Evolutionary conservation across 1,140 invertebrate species (phyloP).

Genomic region (honey bee (Apis mellifera)): DNA sequence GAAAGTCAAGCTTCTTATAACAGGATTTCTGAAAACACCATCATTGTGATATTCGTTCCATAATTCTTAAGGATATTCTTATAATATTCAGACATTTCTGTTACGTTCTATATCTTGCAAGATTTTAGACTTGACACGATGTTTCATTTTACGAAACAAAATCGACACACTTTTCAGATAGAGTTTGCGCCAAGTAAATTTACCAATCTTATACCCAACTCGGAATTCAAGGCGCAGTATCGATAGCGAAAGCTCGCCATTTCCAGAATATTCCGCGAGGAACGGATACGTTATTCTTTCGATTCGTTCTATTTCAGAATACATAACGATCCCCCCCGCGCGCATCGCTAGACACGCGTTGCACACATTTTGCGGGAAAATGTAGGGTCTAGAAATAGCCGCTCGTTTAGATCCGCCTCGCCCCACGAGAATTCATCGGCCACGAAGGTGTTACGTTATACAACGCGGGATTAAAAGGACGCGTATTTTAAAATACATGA

Average conservation of each 20-base stretch:
- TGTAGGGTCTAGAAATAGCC: constrained; percentile 35
- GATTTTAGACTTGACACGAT: too few relatives aligned
- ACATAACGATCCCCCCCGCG: constrained; percentile 22
- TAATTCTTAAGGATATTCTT: too few relatives aligned
- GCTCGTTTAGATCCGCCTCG: constrained; percentile 20
- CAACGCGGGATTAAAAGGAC: neutral
- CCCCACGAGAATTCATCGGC: constrained; percentile 15
- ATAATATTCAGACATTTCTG: too few relatives aligned
- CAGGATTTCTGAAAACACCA: too few relatives aligned
- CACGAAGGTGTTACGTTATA: constrained; percentile 38
- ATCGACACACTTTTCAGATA: too few relatives aligned
- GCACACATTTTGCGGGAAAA: constrained; percentile 28
- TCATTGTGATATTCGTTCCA: too few relatives aligned
- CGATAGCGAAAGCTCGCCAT: neutral
- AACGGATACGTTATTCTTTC: constrained; percentile 22
- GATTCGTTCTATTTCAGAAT: constrained; percentile 40
- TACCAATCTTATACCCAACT: too few relatives aligned
- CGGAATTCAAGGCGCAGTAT: neutral
- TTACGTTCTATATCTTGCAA: too few relatives aligned
- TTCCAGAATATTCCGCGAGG: neutral
- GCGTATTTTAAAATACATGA: constrained; percentile 32
- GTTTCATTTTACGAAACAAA: too few relatives aligned
- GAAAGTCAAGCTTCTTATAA: too few relatives aligned
- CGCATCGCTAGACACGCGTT: constrained; percentile 6
- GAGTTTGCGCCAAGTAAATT: too few relatives aligned